These are phyloP conservation scores for Rhadina sibilatrix DNA, from an alignment of 2,113 vertebrate species.

Conservation along the genomic window DNA sequence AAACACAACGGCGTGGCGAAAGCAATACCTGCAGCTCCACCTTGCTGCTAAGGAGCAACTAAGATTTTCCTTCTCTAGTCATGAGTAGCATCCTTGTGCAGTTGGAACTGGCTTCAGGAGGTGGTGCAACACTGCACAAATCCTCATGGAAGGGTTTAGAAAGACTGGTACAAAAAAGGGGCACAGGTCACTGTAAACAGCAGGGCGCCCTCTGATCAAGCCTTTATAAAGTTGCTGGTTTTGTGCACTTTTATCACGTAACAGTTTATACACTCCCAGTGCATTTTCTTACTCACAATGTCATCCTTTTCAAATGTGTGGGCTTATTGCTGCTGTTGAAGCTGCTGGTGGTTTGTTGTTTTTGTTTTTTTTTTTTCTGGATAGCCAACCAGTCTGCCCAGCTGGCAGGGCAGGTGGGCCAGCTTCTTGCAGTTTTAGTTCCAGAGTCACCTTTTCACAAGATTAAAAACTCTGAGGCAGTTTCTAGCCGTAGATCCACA, in stretches of 20 bases:
- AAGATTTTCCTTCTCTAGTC: background rate
- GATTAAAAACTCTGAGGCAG: background rate
- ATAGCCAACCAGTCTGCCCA: background rate
- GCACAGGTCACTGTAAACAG: background rate
- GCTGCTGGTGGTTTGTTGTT: background rate
- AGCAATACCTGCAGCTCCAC: background rate
- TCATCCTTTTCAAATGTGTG: background rate
- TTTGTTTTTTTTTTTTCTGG: background rate
- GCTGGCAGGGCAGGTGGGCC: background rate
- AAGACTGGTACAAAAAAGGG: background rate
- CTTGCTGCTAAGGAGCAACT: background rate
- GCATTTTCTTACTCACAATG: background rate
- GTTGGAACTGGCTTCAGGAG: background rate
- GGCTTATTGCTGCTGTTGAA: background rate
- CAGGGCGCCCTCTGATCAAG: background rate
- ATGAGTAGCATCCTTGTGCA: background rate
- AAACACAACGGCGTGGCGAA: background rate
- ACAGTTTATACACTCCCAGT: background rate
- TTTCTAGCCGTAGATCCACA: background rate
- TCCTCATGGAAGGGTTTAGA: background rate
- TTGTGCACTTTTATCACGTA: fast-evolving
- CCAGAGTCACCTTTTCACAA: background rate
- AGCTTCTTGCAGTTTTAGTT: background rate
- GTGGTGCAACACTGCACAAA: background rate
- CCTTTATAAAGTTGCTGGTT: background rate